These are phyloP conservation scores for Mormyrus proboscirostris DNA, from an alignment of 2,797 vertebrate genomes.

Conservation along the genomic window DNA sequence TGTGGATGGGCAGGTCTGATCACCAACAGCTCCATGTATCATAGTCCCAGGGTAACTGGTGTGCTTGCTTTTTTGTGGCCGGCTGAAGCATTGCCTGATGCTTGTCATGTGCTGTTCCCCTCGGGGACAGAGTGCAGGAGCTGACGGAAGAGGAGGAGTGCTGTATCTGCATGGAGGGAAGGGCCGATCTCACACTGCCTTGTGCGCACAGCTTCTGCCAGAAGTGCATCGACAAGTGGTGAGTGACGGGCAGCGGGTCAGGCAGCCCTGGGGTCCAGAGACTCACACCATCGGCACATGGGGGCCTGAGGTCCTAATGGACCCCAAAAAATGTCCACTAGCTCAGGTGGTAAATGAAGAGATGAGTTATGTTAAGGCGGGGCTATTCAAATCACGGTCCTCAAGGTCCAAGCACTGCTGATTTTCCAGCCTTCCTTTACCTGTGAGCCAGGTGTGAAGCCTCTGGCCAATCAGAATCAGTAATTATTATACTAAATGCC, in stretches of 20 bases:
- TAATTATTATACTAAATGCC: background rate
- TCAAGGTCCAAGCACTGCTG: background rate
- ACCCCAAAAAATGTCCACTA: background rate
- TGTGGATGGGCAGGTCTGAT: constrained; percentile 93
- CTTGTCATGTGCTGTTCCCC: background rate
- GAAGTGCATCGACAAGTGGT: constrained; percentile 99
- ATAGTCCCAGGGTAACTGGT: background rate
- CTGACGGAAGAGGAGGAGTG: constrained; percentile 93
- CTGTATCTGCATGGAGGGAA: constrained; percentile 98
- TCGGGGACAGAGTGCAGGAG: constrained; percentile 77
- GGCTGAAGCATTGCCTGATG: background rate
- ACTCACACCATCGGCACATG: background rate
- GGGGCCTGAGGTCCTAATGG: background rate
- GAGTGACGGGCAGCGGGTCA: constrained; percentile 27
- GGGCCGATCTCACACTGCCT: constrained; percentile 87
- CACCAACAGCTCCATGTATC: background rate
- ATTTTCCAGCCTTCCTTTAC: background rate
- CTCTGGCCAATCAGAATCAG: background rate
- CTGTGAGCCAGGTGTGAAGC: background rate
- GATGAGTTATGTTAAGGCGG: background rate
- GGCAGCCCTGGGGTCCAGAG: background rate
- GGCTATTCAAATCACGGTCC: background rate
- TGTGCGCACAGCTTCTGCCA: constrained; percentile 98
- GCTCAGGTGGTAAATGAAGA: background rate
- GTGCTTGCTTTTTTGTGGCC: background rate